Evolutionary conservation across 2,113 vertebrate species (phyloP), one percentile per base, ranked within the genome.

Genomic region (Petrocephalus zakoni): DNA sequence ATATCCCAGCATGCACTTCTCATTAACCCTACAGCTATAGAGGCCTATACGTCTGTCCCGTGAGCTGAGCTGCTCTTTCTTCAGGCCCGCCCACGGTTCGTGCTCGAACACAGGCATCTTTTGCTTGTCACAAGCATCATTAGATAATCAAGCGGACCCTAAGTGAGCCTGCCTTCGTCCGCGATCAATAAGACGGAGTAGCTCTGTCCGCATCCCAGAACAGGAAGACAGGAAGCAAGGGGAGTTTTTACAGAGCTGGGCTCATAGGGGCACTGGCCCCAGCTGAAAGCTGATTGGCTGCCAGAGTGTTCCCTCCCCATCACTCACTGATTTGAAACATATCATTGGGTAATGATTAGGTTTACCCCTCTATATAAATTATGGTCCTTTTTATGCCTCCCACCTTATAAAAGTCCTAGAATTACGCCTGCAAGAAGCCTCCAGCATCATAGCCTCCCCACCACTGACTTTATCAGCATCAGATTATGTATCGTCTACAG

Each of bases 91-190:
- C 61, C n/a, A 0, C n/a, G 9, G 58, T n/a, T 61, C 0, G 8
- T 61, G 22, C 56, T n/a, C 2, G 58, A 61, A 61, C 58, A 8
- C 42, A 3, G 42, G 7, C 42, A 87, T 83, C 89, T 34, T 25
- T 87, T 25, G 51, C 49, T 52, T 87, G 84, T 89, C 84, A 72
- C 34, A 15, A 37, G 37, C 68, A 13, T 61, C 68, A 37, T 82
- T 83, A 89, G 87, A 81, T 47, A 87, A 89, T 89, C 68, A 61
- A 22, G 68, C 19, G 9, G 47, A 55, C 13, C 84, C 81, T 87
- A 87, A 89, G 78, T 87, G 25, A 87, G 37, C 46, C 68, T 87
- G 64, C 49, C 49, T 88, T 85, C 52, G 42, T 4, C 51, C 13
- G 72, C 37, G 64, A 52, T 87, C 22, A 49, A 89, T 89, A 51